Base-by-base conservation (phyloP, 2,113 vertebrate genomes). In the Tetrax tetrax region DNA sequence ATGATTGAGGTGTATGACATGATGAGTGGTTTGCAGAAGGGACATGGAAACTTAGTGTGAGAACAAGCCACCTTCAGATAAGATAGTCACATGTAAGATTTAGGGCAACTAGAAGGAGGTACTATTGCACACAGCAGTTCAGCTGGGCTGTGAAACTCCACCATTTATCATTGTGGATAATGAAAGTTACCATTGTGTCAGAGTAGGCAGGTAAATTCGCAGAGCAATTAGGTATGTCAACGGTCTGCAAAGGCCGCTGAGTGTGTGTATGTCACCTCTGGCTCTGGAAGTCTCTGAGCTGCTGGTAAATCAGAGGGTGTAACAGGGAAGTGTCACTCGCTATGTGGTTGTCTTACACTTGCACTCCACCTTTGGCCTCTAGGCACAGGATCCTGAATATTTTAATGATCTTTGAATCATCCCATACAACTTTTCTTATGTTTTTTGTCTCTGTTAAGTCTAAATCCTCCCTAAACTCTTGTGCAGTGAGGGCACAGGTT, bases 241-340 rank as follows among this genome's bases (percentile, higher is more conserved):
- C 29, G 50, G 13, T 65, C 27, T 69, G 45, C 37, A 25, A 64
- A 63, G 56, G 25, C 37, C 9, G 3, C 38, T 48, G 56, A 23
- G 28, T 1, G 1, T 47, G n/a, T 38, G 21, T 53, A 0, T 56
- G 11, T 54, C 12, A 5, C 22, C 35, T 53, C 12, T 64, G 70
- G 31, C 70, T 61, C 60, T 70, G 43, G 33, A 28, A 12, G 64
- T 22, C 6, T 7, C 51, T 61, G 66, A 79, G 43, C 56, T 2
- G 1, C 79, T 78, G 79, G 2, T 45, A 51, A 59, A 56, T 13
- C 76, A 8, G 10, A 10, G 56, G 33, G 12, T 15, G 1, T 7
- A 28, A n/a, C 45, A 61, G 23, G 37, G 13, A 57, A 38, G 12
- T 38, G 2, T 43, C 81, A 31, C 38, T 72, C 7, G 10, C 21